Percentiles rank a stretch among this genome's conserved stretches.
These are phyloP conservation scores for Ethmia dodecea DNA, from an alignment of 2,888 invertebrate genomes.

Conservation along the genomic window DNA sequence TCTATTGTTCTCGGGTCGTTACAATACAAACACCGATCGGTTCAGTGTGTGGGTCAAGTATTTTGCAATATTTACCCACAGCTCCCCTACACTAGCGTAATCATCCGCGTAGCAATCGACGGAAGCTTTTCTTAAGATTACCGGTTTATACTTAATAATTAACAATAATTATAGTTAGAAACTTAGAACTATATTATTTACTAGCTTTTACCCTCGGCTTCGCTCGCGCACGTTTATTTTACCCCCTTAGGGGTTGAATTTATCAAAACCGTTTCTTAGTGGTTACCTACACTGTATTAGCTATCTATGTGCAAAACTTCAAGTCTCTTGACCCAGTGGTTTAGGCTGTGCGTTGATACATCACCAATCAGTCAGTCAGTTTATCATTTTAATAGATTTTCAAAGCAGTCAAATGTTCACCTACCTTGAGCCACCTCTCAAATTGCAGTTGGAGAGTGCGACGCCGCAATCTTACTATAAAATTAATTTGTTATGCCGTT, in stretches of 20 bases:
- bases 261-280: too few species aligned
- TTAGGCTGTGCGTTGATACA: too few species aligned
- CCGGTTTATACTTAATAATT: constrained; percentile 27
- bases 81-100: constrained; percentile 37
- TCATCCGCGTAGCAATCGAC: constrained; percentile 42
- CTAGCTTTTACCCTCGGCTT: too few species aligned
- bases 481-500: constrained; percentile 21
- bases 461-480: constrained; percentile 21
- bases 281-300: constrained; percentile 19
- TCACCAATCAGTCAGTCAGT: too few species aligned
- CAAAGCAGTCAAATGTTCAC: too few species aligned
- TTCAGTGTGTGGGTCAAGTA: constrained; percentile 27
- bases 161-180: constrained; percentile 27
- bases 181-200: too few species aligned
- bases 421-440: constrained; percentile 29
- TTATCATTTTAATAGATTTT: too few species aligned
- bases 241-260: too few species aligned
- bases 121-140: constrained; percentile 44
- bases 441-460: constrained; percentile 23
- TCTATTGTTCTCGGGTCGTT: constrained; percentile 46
- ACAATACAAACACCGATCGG: constrained; percentile 25
- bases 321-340: too few species aligned
- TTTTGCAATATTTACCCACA: constrained; percentile 50
- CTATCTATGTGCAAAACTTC: constrained; percentile 20
- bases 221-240: too few species aligned